Conservation (phyloP, 2,888 invertebrate genomes). For the Agrotis segetum region DNA sequence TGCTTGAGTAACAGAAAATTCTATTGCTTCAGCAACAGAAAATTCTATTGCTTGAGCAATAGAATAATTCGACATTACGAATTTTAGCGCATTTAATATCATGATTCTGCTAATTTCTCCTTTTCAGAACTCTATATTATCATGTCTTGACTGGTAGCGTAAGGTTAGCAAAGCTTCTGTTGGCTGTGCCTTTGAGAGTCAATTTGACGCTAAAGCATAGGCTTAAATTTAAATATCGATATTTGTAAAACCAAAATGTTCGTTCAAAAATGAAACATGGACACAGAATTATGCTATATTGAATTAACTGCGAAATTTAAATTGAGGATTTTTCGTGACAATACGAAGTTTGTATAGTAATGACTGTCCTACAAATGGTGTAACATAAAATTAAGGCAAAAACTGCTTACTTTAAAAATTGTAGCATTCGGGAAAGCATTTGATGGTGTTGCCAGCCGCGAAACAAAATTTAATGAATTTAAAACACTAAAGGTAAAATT, state of each 20-base stretch:
- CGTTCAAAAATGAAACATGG: conserved; percentile 22
- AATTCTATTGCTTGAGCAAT: too few relatives aligned
- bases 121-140: conserved; percentile 7
- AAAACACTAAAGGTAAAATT: background rate
- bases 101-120: too few relatives aligned
- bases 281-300: conserved; percentile 30
- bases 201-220: conserved; percentile 67
- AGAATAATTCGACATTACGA: too few relatives aligned
- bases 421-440: background rate
- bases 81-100: too few relatives aligned
- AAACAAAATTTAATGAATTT: background rate
- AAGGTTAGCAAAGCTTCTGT: conserved; percentile 58
- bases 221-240: conserved; percentile 41
- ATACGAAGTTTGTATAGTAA: background rate
- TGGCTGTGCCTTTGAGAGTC: conserved; percentile 71
- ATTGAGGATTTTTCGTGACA: conserved; percentile 8
- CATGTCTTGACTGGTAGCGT: conserved; percentile 53
- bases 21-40: too few relatives aligned
- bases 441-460: background rate
- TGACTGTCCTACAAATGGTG: background rate
- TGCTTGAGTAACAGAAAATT: too few relatives aligned
- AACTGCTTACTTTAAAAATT: conserved; percentile 6
- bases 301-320: conserved; percentile 10
- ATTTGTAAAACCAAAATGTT: conserved; percentile 11
- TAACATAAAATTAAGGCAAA: conserved; percentile 6